A percentile compares a stretch with the other conserved stretches of the same genome.
phyloP scores from a whole-genome alignment of 1,140 invertebrate species.

The Batillaria attramentaria region DNA sequence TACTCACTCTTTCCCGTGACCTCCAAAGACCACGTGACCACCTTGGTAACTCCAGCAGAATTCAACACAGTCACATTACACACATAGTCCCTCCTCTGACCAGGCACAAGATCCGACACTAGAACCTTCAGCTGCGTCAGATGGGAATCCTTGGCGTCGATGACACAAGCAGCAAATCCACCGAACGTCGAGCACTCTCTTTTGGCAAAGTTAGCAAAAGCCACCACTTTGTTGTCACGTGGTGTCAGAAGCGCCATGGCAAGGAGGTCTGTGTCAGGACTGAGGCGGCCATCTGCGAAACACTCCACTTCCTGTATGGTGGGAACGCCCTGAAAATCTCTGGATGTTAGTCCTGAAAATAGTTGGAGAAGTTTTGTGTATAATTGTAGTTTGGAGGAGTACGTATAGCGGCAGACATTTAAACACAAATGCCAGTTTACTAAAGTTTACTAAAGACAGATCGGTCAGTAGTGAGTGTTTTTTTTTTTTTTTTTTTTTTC shows the following conservation, averaged over 20 bases:
- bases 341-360: no score
- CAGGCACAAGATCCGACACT: neutral
- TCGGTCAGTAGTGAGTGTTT: no score
- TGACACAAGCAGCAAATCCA: conserved; percentile 8
- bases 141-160: neutral
- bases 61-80: conserved; percentile 11
- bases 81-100: neutral
- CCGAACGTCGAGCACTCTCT: conserved; percentile 7
- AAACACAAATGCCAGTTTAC: no score
- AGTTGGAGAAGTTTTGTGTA: no score
- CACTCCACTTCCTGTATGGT: conserved; percentile 12
- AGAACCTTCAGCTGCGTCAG: neutral
- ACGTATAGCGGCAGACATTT: no score
- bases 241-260: neutral
- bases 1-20: conserved; percentile 15
- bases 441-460: no score
- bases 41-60: neutral
- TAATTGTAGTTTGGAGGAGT: no score
- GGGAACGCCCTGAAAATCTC: conserved; percentile 9
- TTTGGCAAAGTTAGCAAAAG: conserved; percentile 27
- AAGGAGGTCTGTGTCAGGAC: conserved; percentile 11
- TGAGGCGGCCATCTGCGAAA: neutral
- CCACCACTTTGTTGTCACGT: conserved; percentile 1
- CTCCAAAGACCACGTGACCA: neutral
- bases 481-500: no score